Conservation (phyloP, 2,888 invertebrate species). For the Watsonalla binaria region DNA sequence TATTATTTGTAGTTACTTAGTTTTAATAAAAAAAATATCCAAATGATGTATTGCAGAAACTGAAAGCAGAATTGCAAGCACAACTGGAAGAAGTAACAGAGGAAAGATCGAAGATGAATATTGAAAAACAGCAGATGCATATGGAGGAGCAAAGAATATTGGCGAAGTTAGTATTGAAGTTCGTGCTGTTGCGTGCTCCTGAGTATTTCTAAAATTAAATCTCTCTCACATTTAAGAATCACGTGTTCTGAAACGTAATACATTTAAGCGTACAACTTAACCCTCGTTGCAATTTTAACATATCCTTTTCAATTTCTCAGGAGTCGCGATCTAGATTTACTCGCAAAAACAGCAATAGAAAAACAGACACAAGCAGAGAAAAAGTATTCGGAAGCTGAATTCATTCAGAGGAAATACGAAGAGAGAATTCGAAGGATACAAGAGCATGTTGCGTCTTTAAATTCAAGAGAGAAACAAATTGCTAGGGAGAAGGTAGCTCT, state of each 20-base stretch:
- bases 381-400: slow-evolving; percentile 76
- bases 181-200: too few relatives aligned
- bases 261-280: too few relatives aligned
- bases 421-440: slow-evolving; percentile 78
- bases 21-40: neutral
- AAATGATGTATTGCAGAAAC: slow-evolving; percentile 42
- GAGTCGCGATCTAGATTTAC: slow-evolving; percentile 68
- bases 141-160: slow-evolving; percentile 65
- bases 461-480: slow-evolving; percentile 78
- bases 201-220: too few relatives aligned
- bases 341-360: slow-evolving; percentile 77
- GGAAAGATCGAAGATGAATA: slow-evolving; percentile 57
- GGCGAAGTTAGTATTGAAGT: slow-evolving; percentile 48
- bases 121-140: slow-evolving; percentile 63
- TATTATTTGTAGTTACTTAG: neutral
- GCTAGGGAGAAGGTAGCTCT: slow-evolving; percentile 80
- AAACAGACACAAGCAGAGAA: slow-evolving; percentile 79
- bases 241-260: too few relatives aligned
- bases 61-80: slow-evolving; percentile 62
- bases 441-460: slow-evolving; percentile 74
- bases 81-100: slow-evolving; percentile 65
- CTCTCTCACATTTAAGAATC: too few relatives aligned
- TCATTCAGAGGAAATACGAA: slow-evolving; percentile 75
- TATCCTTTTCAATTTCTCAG: slow-evolving; percentile 30
- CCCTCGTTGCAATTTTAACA: neutral